Base-by-base conservation (phyloP, 2,888 invertebrate species). In the Melanargia galathea region DNA sequence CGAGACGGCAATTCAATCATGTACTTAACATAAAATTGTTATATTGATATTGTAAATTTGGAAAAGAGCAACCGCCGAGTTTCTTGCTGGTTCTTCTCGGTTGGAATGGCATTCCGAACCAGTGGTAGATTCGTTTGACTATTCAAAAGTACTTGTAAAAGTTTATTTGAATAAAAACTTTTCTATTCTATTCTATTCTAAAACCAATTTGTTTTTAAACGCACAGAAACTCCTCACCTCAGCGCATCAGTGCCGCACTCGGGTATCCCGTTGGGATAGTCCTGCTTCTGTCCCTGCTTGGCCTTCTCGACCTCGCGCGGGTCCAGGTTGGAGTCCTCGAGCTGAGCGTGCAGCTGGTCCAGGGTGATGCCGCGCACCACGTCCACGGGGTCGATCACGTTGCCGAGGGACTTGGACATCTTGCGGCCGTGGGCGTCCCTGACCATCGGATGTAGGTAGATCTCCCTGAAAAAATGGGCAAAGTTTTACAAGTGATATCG, bases 341-440 rank as follows among this genome's bases (percentile, higher is more conserved):
- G 90, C 78, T 95, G 95, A 1, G 92, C 92, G 75, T 98, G 95
- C 1, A 98, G 92, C 78, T 95, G 94, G 79, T 97, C 94, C 54
- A 99, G 86, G 0, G 95, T 93, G 70, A 97, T 95, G 2, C 99
- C 99, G 7, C 92, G 90, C 63, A 99, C 98, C 1, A 99, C 98
- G 84, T 99, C 97, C 86, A 99, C 94, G 0, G 99, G 99, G 87
- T 99, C 98, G 71, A 99, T 96, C 3, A 99, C 98, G 83, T 99
- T 99, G 60, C 99, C 99, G 65, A 99, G 91, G 0, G 98, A 99
- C 84, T 99, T 99, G 72, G 98, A 98, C 99, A 99, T 99, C 91
- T 99, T 99, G 60, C 98, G 94, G 0, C 99, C 99, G 82, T 99
- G 98, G 0, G 99, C 97, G 87, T 99, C 99, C 60, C 99, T 94